These are phyloP conservation scores for Watsonalla cultraria DNA, from an alignment of 2,888 invertebrate genomes.

Conservation along the genomic window DNA sequence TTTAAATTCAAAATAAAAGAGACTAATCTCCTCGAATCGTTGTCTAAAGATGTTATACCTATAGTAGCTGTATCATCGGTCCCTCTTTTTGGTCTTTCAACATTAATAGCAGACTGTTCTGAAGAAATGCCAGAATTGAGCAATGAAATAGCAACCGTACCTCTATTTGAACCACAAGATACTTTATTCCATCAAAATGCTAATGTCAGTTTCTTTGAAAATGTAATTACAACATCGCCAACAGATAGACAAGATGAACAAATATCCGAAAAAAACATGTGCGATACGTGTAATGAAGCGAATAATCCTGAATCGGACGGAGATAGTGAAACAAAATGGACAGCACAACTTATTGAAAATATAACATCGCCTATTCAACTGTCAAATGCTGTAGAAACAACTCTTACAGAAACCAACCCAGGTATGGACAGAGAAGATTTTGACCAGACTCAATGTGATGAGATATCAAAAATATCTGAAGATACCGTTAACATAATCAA, in stretches of 20 bases:
- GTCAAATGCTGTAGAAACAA: conserved; percentile 56
- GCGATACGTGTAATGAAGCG: conserved; percentile 61
- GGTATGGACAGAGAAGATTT: conserved; percentile 25
- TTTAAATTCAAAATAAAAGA: conserved; percentile 5
- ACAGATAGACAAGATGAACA: conserved; percentile 17
- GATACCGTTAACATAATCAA: conserved; percentile 58
- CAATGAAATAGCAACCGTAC: conserved; percentile 12
- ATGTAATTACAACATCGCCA: conserved; percentile 13
- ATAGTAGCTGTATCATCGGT: conserved; percentile 32
- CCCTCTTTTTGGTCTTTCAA: conserved; percentile 39
- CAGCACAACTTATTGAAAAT: conserved; percentile 61
- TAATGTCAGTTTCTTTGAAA: conserved; percentile 32
- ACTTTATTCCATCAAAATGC: conserved; percentile 18
- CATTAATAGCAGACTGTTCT: conserved; percentile 32
- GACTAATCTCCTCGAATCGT: conserved; percentile 24
- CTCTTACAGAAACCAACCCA: conserved; percentile 32
- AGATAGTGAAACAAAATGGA: conserved; percentile 44
- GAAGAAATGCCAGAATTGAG: conserved; percentile 21
- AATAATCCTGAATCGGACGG: conserved; percentile 40
- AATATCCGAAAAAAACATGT: conserved; percentile 49
- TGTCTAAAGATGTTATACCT: conserved; percentile 25
- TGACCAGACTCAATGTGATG: conserved; percentile 35
- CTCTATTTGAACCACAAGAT: conserved; percentile 11
- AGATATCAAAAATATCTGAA: conserved; percentile 55
- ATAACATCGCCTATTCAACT: conserved; percentile 62